phyloP scores from a whole-genome alignment of 2,888 invertebrate genomes.

The Sylvicola cinctus region DNA sequence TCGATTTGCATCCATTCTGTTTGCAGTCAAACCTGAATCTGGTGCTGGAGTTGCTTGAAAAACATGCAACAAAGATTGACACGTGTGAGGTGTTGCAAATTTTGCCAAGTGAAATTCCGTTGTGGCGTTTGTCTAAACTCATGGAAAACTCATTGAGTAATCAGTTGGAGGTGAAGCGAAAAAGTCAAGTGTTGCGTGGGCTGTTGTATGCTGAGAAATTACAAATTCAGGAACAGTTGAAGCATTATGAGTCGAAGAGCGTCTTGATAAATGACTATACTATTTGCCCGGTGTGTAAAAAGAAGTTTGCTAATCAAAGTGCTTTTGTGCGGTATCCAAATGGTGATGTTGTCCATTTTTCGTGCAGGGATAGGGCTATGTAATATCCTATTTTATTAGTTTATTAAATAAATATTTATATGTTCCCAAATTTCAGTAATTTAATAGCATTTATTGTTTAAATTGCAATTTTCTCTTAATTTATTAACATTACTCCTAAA shows the following conservation, averaged over 20 bases:
- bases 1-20: constrained; percentile 34
- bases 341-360: constrained; percentile 83
- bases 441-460: too few relatives aligned
- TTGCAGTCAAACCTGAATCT: constrained; percentile 54
- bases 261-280: constrained; percentile 71
- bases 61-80: constrained; percentile 67
- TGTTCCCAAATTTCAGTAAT: too few relatives aligned
- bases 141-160: constrained; percentile 57
- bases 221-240: constrained; percentile 58
- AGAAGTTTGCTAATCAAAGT: constrained; percentile 82
- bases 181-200: constrained; percentile 60
- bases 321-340: constrained; percentile 84
- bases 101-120: constrained; percentile 59
- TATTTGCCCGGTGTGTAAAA: constrained; percentile 80
- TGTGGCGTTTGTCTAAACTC: constrained; percentile 56
- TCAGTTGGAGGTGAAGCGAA: constrained; percentile 50
- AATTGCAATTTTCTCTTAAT: too few relatives aligned
- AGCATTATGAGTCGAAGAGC: constrained; percentile 61
- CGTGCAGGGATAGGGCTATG: constrained; percentile 36
- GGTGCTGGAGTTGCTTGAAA: constrained; percentile 60
- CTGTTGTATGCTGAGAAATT: constrained; percentile 67
- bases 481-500: too few relatives aligned
- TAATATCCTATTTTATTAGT: too few relatives aligned
- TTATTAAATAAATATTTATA: too few relatives aligned
- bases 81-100: constrained; percentile 53